Conservation (phyloP, 1,140 invertebrate genomes). For the Cyphomyrmex costatus region DNA sequence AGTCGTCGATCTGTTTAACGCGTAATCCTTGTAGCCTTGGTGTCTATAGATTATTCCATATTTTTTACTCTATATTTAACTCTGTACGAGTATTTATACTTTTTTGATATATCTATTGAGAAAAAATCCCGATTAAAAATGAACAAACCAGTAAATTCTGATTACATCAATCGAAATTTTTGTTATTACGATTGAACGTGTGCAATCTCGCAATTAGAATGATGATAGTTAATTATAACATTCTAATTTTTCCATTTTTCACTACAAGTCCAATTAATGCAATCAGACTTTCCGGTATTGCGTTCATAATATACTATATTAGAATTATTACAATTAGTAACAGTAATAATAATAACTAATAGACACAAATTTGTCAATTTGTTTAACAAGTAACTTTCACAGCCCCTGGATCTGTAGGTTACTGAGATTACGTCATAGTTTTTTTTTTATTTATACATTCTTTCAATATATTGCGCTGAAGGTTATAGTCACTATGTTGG, state of each 20-base stretch:
- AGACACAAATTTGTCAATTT: conserved; percentile 36
- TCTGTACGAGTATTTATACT: background rate
- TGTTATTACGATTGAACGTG: no score
- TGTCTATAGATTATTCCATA: background rate
- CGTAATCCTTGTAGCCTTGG: background rate
- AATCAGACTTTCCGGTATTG: no score
- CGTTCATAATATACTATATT: background rate
- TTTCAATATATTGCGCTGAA: no score
- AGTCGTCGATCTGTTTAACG: conserved; percentile 46
- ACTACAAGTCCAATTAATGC: no score
- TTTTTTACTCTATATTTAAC: conserved; percentile 11
- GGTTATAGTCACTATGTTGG: no score
- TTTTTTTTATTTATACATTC: background rate
- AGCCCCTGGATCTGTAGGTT: background rate
- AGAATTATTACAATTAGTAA: background rate
- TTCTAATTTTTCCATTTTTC: no score
- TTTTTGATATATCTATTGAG: background rate
- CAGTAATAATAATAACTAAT: background rate
- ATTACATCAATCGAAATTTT: no score
- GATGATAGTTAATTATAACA: no score
- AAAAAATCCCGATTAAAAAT: no score
- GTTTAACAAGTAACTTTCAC: conserved; percentile 5
- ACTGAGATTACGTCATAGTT: background rate
- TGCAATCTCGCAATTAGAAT: no score
- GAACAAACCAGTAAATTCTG: no score